Evolutionary conservation across 2,888 invertebrate species (phyloP).

Genomic region (Agonopterix heracliana): DNA sequence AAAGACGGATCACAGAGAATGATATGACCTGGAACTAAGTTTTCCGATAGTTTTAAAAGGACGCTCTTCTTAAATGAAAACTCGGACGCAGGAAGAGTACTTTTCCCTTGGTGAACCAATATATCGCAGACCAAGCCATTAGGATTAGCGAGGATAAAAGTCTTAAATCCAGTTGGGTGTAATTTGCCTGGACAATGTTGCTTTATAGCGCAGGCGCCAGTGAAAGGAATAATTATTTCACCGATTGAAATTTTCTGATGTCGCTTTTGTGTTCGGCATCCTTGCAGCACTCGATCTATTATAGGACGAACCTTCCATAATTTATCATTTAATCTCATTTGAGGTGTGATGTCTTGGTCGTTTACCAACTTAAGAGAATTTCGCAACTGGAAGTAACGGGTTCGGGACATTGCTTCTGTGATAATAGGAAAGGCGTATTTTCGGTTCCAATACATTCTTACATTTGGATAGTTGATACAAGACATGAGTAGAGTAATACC

Average conservation of each 20-base stretch:
- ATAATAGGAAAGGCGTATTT: constrained; percentile 12
- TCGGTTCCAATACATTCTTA: constrained; percentile 10
- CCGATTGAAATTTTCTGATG: constrained; percentile 7
- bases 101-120: no score
- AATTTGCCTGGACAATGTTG: no score
- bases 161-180: no score
- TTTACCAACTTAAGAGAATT: constrained; percentile 14
- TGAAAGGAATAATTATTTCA: no score
- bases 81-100: no score
- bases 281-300: constrained; percentile 9
- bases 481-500: constrained; percentile 11
- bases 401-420: constrained; percentile 11
- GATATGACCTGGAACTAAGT: no score
- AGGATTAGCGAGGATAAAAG: no score
- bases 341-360: constrained; percentile 11
- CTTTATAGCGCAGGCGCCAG: no score
- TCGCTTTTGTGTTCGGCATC: constrained; percentile 6
- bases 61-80: no score
- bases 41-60: no score
- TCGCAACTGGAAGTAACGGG: constrained; percentile 6
- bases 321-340: constrained; percentile 9
- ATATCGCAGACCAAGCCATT: no score
- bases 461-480: constrained; percentile 5
- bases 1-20: no score
- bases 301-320: constrained; percentile 17